A percentile compares a stretch with the other conserved stretches of the same genome.
Conservation (phyloP, 2,797 vertebrate genomes). For the Enteromius radiatus region DNA sequence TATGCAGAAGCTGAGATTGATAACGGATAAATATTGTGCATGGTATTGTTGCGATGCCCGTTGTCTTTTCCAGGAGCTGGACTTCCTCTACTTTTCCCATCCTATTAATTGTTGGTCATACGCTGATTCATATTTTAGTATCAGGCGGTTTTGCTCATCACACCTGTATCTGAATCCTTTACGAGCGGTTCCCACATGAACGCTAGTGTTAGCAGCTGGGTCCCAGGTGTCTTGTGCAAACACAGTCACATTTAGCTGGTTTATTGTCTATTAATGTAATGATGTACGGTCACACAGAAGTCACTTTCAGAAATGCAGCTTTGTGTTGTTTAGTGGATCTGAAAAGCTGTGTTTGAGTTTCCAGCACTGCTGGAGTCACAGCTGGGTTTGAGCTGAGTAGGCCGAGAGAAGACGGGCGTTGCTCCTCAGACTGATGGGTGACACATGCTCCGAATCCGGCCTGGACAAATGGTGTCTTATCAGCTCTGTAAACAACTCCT, state of each 20-base stretch:
- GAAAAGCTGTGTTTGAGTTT: not conserved
- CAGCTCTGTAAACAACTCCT: constrained; percentile 62
- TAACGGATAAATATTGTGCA: not conserved
- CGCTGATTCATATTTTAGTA: not conserved
- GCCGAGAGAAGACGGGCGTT: not conserved
- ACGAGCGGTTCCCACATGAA: not conserved
- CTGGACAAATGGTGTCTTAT: constrained; percentile 60
- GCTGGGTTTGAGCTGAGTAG: not conserved
- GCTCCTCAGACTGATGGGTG: constrained; percentile 50
- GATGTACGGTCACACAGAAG: not conserved
- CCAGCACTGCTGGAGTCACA: not conserved
- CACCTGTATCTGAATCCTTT: not conserved
- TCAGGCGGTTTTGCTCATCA: not conserved
- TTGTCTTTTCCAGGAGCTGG: no score
- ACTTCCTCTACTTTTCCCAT: not conserved
- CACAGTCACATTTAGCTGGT: not conserved
- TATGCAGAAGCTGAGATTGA: not conserved
- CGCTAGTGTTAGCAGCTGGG: not conserved
- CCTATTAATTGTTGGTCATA: not conserved
- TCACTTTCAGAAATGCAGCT: not conserved
- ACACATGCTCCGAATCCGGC: constrained; percentile 51
- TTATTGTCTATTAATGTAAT: not conserved
- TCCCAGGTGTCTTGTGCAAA: not conserved
- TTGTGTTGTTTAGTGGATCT: not conserved
- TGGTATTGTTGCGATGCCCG: not conserved